Evolutionary conservation across 92 coral and sea anemone species (phyloP).

Genomic region (Epizoanthus ramosus): DNA sequence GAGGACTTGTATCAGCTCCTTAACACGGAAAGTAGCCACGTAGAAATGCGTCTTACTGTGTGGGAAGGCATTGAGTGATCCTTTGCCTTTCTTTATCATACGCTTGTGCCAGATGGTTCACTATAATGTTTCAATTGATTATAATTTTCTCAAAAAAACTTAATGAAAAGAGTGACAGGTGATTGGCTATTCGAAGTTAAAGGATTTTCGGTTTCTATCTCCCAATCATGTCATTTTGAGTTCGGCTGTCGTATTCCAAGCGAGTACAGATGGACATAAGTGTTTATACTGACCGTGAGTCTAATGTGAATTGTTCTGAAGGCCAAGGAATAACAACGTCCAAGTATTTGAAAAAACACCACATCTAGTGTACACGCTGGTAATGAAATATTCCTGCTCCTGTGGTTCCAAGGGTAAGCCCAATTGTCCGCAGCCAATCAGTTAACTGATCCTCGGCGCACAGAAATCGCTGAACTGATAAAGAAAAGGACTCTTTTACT

Average conservation of each 20-base stretch:
- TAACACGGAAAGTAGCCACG: background rate
- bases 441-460: background rate
- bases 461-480: slow-evolving; percentile 6
- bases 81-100: slow-evolving; percentile 28
- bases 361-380: background rate
- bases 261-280: background rate
- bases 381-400: slow-evolving; percentile 32
- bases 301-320: background rate
- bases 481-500: slow-evolving; percentile 15
- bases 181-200: slow-evolving; percentile 24
- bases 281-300: background rate
- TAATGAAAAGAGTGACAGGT: slow-evolving; percentile 17
- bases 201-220: background rate
- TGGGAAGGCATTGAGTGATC: background rate
- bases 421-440: slow-evolving; percentile 26
- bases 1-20: background rate
- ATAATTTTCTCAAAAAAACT: slow-evolving; percentile 26
- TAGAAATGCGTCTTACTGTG: slow-evolving; percentile 5
- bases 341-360: background rate
- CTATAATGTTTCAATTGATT: slow-evolving; percentile 33
- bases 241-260: background rate
- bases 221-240: background rate
- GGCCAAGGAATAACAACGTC: background rate
- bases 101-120: slow-evolving; percentile 44
- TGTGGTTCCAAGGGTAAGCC: slow-evolving; percentile 38